Percentiles rank a stretch among this genome's conserved stretches.
These are phyloP conservation scores for Caranx melampygus DNA, from an alignment of 2,113 vertebrate species.

Conservation along the genomic window DNA sequence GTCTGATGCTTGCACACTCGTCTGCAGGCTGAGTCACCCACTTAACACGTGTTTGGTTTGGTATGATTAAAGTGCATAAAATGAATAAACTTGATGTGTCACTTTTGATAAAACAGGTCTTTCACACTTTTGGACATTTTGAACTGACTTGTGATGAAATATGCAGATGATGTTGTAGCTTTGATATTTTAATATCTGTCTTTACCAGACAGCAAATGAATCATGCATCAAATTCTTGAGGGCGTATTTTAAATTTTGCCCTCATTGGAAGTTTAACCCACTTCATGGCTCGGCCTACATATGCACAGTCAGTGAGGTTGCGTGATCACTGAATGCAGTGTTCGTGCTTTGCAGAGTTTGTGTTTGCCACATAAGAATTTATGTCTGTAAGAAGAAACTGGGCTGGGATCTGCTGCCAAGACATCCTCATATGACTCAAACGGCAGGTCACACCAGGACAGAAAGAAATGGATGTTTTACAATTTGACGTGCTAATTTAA, in stretches of 20 bases:
- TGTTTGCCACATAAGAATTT: constrained; percentile 15
- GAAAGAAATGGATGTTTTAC: constrained; percentile 11
- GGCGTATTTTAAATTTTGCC: background rate
- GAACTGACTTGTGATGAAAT: background rate
- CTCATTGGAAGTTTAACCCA: background rate
- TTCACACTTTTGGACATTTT: background rate
- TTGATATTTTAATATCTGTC: background rate
- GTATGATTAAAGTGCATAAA: background rate
- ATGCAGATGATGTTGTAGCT: background rate
- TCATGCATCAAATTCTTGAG: too few relatives aligned
- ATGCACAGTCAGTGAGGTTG: background rate
- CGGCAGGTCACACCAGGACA: constrained; percentile 48
- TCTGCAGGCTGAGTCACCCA: constrained; percentile 1
- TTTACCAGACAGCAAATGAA: background rate
- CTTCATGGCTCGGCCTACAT: background rate
- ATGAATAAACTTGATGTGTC: background rate
- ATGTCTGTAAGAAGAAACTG: constrained; percentile 32
- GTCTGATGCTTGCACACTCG: constrained; percentile 14
- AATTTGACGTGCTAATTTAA: constrained; percentile 7
- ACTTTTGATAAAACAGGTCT: background rate
- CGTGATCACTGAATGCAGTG: background rate
- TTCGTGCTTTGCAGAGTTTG: background rate
- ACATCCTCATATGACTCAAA: constrained; percentile 36
- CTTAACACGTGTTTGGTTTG: background rate
- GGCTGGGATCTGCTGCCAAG: constrained; percentile 43